Evolutionary conservation across 2,888 invertebrate species (phyloP).

Genomic region (Copidosoma aretas): DNA sequence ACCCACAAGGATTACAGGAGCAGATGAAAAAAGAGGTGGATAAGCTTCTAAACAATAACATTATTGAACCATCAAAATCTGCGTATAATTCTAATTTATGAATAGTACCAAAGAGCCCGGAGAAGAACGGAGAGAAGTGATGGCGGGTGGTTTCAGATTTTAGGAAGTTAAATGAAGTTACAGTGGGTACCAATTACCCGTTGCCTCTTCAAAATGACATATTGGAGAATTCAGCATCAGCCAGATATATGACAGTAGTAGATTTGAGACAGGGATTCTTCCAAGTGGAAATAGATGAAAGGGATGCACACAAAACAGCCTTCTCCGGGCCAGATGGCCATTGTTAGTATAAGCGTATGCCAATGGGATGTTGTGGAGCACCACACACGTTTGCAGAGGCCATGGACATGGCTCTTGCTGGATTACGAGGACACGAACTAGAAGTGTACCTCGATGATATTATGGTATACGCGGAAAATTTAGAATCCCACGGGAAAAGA

Average conservation of each 20-base stretch:
- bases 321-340: background rate
- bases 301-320: background rate
- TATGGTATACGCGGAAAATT: background rate
- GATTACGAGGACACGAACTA: background rate
- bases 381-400: slow-evolving; percentile 1
- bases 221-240: background rate
- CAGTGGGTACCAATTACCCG: background rate
- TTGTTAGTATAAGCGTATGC: slow-evolving; percentile 9
- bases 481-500: too few relatives aligned
- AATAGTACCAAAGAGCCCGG: slow-evolving; percentile 2
- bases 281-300: background rate
- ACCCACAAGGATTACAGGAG: background rate
- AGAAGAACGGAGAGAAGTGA: background rate
- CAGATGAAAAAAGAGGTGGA: background rate
- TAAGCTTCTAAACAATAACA: background rate
- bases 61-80: background rate
- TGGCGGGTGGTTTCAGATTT: background rate
- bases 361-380: background rate
- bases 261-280: background rate
- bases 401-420: background rate
- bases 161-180: background rate
- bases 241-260: background rate
- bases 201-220: background rate
- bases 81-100: background rate
- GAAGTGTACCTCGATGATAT: slow-evolving; percentile 16